Conservation (phyloP, 2,113 vertebrate genomes). For the Azemiops feae region DNA sequence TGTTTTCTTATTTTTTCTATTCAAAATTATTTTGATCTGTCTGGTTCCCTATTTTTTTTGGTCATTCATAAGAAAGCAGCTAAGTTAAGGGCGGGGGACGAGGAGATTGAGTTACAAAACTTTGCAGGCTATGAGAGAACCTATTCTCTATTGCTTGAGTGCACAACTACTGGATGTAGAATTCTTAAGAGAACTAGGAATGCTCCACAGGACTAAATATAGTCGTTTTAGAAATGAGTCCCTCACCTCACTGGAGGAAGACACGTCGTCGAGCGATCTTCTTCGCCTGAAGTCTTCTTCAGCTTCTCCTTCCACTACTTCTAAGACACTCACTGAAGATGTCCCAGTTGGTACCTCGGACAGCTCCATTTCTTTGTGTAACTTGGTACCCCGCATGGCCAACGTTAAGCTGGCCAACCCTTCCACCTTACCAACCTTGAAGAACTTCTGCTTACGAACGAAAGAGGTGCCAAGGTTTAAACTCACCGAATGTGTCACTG, state of each 20-base stretch:
- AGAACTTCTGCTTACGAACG: conserved; percentile 74
- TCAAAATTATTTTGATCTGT: conserved; percentile 34
- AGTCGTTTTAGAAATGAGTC: conserved; percentile 91
- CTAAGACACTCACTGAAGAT: conserved; percentile 65
- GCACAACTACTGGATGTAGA: conserved; percentile 74
- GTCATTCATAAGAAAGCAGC: conserved; percentile 38
- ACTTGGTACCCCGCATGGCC: conserved; percentile 83
- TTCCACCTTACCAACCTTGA: conserved; percentile 67
- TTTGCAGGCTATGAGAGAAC: conserved; percentile 83
- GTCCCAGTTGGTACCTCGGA: conserved; percentile 68
- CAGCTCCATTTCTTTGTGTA: conserved; percentile 75
- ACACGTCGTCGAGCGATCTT: conserved; percentile 64
- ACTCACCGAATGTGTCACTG: conserved; percentile 65
- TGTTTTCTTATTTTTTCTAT: conserved; percentile 33
- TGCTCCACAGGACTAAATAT: conserved; percentile 95
- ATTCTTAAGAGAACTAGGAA: conserved; percentile 76
- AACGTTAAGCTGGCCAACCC: conserved; percentile 82
- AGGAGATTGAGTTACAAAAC: conserved; percentile 40
- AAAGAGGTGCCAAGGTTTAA: conserved; percentile 72
- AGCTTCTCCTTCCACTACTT: conserved; percentile 57
- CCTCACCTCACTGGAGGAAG: conserved; percentile 80
- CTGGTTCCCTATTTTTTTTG: conserved; percentile 41
- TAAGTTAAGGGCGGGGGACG: conserved; percentile 41
- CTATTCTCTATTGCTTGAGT: conserved; percentile 66
- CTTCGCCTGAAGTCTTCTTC: conserved; percentile 70